Evolutionary conservation across 2,797 vertebrate genomes (phyloP), one percentile per base, ranked within the genome.

Genomic region (Catamblyrhynchus diadema): DNA sequence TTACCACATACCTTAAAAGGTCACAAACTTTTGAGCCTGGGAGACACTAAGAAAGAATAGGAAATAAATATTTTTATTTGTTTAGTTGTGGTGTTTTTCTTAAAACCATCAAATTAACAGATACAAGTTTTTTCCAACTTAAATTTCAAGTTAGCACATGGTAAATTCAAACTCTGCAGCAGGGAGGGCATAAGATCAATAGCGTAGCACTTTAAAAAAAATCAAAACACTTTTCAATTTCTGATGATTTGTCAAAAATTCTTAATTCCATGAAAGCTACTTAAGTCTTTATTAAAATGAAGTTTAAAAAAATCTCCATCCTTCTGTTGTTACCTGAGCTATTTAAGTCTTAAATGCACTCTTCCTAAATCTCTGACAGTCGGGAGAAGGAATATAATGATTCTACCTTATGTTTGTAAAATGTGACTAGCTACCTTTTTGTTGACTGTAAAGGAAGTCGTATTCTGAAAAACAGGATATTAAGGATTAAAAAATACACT

Each of bases 401-500:
- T 87, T 92, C 82, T 93, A 70, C 78, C 94, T 89, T 82, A 77
- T 87, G 91, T 85, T 91, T 81, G 18, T 72, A 90, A 95, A 93
- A 93, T 81, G 14, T 54, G 45, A 72, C 45, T 83, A 86, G 25
- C 30, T 92, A 33, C 59, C 83, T 91, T 93, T 91, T 88, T 90
- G 82, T 88, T 94, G 82, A 83, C 70, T 94, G n/a, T 44, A 90
- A 94, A 90, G 95, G 91, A 96, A 95, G 78, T 48, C 0, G 13
- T 37, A 88, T 61, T 74, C 74, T 66, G 67, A 75, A 95, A 95
- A 97, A 95, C 86, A 95, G 95, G 92, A 95, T 93, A 95, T 71
- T 87, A 93, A 90, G 22, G 64, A 95, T 84, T 87, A 81, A 81
- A 93, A 94, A 86, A 81, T 73, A 81, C 71, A 74, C n/a, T 70